Evolutionary conservation across 2,888 invertebrate genomes (phyloP), one percentile per base, ranked within the genome.

Genomic region (Zhengitettix transpicula): DNA sequence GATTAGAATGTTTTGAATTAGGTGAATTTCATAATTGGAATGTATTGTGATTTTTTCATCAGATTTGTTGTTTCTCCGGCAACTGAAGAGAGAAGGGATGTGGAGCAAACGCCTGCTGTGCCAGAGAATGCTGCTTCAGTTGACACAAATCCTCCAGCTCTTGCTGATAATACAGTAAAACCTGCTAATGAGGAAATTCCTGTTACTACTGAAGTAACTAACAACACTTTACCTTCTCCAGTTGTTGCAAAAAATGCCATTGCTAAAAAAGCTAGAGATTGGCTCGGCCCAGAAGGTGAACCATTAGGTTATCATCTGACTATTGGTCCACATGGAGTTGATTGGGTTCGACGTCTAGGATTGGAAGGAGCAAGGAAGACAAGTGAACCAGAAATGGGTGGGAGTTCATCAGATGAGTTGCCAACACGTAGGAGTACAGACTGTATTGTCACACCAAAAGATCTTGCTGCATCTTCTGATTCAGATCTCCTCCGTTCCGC

Each of bases 371-470:
- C 68, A 0, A 65, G 74, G n/a, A 75, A 75, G 64, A 69, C 72
- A 9, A 75, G 74, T 65, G 74, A 74, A 63, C 74, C 74, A 9
- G 73, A 74, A 63, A 73, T 74, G 70, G 75, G 71, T 67, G 75
- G 73, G 11, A 57, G 58, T 2, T 66, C 70, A 68, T 72, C 74
- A 64, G 73, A 72, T 74, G 73, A 78, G 72, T 68, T 81, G 65
- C 76, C 81, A 65, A 80, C 83, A 42, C 86, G 85, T 71, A 77
- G 85, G 65, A 89, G 89, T 60, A 87, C 86, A 64, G 89, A 89
- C 72, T 89, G 89, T 72, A 85, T 89, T 67, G 82, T 64, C 28
- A 41, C 83, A 15, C 80, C 79, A n/a, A 81, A 79, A 68, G 80
- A 79, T 67, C 76, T 78, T 60, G 77, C 79, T 0, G 78, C 79